Conservation (phyloP, 2,888 invertebrate species). For the Rhabditophanes sp. region DNA sequence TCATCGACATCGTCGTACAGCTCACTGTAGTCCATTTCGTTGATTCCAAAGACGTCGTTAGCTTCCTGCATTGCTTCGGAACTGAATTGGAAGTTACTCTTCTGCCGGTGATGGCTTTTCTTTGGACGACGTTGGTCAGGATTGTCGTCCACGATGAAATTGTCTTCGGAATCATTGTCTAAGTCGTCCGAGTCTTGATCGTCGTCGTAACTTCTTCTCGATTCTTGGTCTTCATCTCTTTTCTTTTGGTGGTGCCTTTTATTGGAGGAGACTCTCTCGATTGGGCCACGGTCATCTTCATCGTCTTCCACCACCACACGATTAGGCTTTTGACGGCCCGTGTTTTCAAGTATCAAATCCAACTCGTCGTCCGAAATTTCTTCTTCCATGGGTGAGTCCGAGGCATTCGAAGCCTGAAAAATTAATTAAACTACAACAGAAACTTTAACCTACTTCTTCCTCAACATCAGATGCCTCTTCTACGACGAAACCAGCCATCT, state of each 20-base stretch:
- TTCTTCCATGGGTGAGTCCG: too few relatives aligned
- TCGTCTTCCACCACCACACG: conserved; percentile 60
- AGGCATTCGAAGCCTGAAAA: too few relatives aligned
- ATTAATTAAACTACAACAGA: neutral
- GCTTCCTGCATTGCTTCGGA: conserved; percentile 56
- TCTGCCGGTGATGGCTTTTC: conserved; percentile 1
- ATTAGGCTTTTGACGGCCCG: conserved; percentile 68
- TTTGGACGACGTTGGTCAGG: conserved; percentile 4
- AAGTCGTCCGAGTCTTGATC: conserved; percentile 4
- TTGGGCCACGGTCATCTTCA: too few relatives aligned
- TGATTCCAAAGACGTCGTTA: conserved; percentile 93
- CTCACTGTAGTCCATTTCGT: conserved; percentile 60
- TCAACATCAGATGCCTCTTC: neutral
- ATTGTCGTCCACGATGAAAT: conserved; percentile 5
- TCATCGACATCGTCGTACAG: conserved; percentile 46
- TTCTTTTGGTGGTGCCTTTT: too few relatives aligned
- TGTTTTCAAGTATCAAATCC: conserved; percentile 88
- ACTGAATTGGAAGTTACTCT: too few relatives aligned
- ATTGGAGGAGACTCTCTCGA: too few relatives aligned
- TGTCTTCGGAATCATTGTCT: conserved; percentile 5
- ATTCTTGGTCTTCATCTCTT: too few relatives aligned
- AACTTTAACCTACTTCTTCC: neutral
- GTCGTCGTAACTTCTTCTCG: too few relatives aligned
- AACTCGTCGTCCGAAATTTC: conserved; percentile 92
- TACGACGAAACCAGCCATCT: too few relatives aligned